Evolutionary conservation across 2,113 vertebrate genomes (phyloP).

Genomic region (Oncorhynchus mykiss): DNA sequence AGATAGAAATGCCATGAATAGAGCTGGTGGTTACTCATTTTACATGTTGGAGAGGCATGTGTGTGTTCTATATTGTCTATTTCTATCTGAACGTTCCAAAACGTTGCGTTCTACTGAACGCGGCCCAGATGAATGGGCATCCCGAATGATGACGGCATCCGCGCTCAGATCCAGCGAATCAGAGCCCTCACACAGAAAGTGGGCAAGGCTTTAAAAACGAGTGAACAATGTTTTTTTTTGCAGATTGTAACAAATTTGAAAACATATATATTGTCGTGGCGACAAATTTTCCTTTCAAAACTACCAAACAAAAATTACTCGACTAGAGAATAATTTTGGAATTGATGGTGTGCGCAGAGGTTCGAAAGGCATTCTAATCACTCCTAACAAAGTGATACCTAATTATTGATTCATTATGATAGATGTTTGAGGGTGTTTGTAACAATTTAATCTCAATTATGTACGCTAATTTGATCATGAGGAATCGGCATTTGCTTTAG

Average conservation of each 20-base stretch:
- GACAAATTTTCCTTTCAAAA: slow-evolving; percentile 21
- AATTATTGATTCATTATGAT: not conserved
- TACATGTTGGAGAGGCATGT: no score
- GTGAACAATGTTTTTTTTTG: slow-evolving; percentile 82
- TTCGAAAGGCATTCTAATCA: not conserved
- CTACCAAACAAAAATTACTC: not conserved
- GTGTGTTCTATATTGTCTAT: no score
- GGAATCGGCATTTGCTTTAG: not conserved
- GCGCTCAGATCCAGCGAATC: slow-evolving; percentile 81
- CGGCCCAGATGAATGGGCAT: slow-evolving; percentile 88
- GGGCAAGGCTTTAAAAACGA: slow-evolving; percentile 76
- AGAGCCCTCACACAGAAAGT: slow-evolving; percentile 66
- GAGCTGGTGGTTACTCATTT: no score
- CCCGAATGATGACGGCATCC: slow-evolving; percentile 87
- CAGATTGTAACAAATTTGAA: slow-evolving; percentile 78
- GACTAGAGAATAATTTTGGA: not conserved
- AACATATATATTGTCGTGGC: slow-evolving; percentile 50
- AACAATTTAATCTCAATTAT: not conserved
- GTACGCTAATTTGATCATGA: not conserved
- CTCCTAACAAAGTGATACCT: slow-evolving; percentile 2
- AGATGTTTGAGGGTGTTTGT: not conserved
- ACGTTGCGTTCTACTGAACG: no score
- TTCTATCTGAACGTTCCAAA: no score
- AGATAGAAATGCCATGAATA: no score
- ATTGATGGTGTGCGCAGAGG: not conserved